Conservation (phyloP, 2,113 vertebrate genomes). For the Pteruthius melanotis region DNA sequence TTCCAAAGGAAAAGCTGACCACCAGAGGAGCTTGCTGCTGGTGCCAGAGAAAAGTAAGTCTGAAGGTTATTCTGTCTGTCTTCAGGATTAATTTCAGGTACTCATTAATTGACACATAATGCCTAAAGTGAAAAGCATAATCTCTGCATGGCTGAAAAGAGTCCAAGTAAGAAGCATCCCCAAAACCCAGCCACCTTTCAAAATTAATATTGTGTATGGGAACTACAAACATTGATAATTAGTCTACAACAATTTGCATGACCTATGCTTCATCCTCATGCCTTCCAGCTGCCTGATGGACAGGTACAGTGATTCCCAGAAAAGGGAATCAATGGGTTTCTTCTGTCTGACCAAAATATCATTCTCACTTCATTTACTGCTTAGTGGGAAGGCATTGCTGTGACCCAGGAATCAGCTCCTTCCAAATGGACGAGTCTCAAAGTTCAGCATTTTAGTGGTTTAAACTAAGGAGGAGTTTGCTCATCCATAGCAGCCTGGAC, state of each 20-base stretch:
- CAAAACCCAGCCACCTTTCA: background rate
- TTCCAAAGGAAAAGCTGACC: background rate
- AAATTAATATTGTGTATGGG: background rate
- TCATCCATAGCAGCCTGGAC: constrained; percentile 42
- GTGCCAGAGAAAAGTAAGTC: background rate
- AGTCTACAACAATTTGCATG: background rate
- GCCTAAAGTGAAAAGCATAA: background rate
- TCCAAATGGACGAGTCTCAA: constrained; percentile 27
- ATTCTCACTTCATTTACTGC: constrained; percentile 55
- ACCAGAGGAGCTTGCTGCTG: background rate
- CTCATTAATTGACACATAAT: constrained; percentile 1
- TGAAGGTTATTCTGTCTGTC: background rate
- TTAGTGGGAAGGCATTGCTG: constrained; percentile 41
- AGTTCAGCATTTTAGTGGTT: constrained; percentile 41
- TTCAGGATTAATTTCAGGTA: constrained; percentile 3
- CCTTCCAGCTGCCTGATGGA: background rate
- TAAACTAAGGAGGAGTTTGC: constrained; percentile 36
- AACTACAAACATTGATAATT: background rate
- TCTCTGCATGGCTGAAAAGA: background rate
- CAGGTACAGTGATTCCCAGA: background rate
- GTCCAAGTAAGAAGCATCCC: background rate
- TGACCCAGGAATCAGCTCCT: constrained; percentile 4
- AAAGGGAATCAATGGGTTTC: background rate
- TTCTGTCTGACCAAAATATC: background rate
- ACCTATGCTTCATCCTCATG: background rate